phyloP scores from a whole-genome alignment of 1,140 invertebrate genomes.

The Whitmania pigra region DNA sequence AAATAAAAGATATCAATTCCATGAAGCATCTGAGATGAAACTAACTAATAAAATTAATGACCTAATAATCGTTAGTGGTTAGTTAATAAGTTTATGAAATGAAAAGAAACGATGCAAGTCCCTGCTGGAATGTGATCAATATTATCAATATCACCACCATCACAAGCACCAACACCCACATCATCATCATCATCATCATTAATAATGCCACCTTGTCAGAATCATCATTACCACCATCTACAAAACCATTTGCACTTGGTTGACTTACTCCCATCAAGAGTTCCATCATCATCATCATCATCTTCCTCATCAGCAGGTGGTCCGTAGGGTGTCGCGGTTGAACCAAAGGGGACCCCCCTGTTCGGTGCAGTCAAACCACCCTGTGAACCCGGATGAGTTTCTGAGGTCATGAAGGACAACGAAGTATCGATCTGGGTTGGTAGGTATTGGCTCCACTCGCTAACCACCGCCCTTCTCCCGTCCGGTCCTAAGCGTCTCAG shows the following conservation, averaged over 20 bases:
- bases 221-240: not conserved
- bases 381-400: constrained; percentile 31
- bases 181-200: not conserved
- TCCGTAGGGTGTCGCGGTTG: constrained; percentile 18
- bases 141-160: not conserved
- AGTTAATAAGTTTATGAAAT: no score
- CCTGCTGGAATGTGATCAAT: no score
- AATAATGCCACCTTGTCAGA: no score
- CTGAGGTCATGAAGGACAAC: constrained; percentile 41
- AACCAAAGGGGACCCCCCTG: constrained; percentile 31
- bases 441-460: constrained; percentile 85
- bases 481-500: constrained; percentile 75
- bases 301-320: constrained; percentile 61
- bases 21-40: no score
- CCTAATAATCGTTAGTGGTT: no score
- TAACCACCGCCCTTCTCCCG: constrained; percentile 77
- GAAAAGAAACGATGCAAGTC: no score
- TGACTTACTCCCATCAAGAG: constrained; percentile 22
- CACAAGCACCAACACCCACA: not conserved
- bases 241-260: not conserved
- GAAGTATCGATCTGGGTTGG: constrained; percentile 64
- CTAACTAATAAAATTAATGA: no score
- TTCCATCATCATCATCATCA: constrained; percentile 52
- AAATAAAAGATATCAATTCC: no score
- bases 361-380: constrained; percentile 7